These are phyloP conservation scores for Trachelus iudaicus DNA, from an alignment of 2,888 invertebrate species.

Conservation along the genomic window DNA sequence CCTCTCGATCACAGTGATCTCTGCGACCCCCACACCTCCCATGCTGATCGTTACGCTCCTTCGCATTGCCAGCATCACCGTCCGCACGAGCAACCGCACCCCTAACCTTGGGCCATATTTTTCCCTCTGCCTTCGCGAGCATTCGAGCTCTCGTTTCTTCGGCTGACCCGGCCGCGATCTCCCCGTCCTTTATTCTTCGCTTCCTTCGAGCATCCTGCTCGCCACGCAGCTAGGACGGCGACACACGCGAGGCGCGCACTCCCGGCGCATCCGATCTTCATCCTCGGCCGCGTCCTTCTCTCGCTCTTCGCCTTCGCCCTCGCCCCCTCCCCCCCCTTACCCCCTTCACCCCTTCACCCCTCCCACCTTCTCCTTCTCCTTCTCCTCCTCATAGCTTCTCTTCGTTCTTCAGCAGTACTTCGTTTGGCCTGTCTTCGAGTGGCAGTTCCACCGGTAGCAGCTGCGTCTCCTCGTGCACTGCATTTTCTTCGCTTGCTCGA, in stretches of 20 bases:
- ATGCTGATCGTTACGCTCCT: conserved; percentile 13
- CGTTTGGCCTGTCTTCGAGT: too few species aligned
- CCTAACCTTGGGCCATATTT: background rate
- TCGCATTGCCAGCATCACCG: conserved; percentile 25
- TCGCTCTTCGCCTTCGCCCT: background rate
- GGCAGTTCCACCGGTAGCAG: too few species aligned
- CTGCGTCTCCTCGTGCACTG: too few species aligned
- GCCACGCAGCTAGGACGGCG: background rate
- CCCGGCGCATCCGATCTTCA: conserved; percentile 42
- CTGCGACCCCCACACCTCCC: background rate
- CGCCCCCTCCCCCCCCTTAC: background rate
- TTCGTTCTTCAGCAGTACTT: background rate
- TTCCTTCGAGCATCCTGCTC: conserved; percentile 29
- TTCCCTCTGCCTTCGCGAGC: conserved; percentile 34
- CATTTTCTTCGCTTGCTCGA: too few species aligned
- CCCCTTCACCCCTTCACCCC: background rate
- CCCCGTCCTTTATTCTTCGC: conserved; percentile 48
- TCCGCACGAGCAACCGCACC: too few species aligned
- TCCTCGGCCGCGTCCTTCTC: conserved; percentile 21
- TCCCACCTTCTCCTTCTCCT: background rate
- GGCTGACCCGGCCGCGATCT: conserved; percentile 44
- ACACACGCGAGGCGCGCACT: conserved; percentile 25
- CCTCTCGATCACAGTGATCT: conserved; percentile 24
- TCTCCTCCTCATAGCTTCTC: conserved; percentile 11
- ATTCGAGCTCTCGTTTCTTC: conserved; percentile 40